Base-by-base conservation (phyloP, 1,140 invertebrate species). In the Solen grandis region DNA sequence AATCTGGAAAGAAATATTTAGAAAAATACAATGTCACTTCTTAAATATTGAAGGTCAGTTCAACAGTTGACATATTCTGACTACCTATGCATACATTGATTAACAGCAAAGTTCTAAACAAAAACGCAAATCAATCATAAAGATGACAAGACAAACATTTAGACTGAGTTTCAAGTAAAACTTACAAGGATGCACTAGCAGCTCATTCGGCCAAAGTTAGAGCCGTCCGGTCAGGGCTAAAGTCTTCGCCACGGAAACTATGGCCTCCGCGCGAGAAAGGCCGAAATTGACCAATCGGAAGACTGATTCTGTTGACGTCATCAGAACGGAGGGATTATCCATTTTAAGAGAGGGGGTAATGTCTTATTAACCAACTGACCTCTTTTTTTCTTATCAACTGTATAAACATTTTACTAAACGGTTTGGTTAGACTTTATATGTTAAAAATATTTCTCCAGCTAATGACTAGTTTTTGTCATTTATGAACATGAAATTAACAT, bases 191-290 rank as follows among this genome's bases (percentile, higher is more conserved):
- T n/a, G 25, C 54, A 60, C 46, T 82, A 82, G 38, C 66, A 59
- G 76, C 70, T 59, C 81, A 85, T 85, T 69, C 76, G 72, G 60
- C 35, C 55, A 72, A 78, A 74, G 35, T 74, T 29, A 29, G 16
- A 16, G 4, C 31, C 13, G n/a, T 25, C 57, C 73, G 22, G 25
- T 2, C 16, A 29, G 33, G 22, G 1, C 41, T 68, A 35, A 78
- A 69, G 63, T 54, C 59, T 52, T 72, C 65, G 77, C 75, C 54
- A n/a, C n/a, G n/a, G 80, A 69, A 82, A 84, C 83, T 36, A 85
- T 78, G 81, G 69, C 59, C 80, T 65, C 77, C 83, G 75, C 38
- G 52, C n/a, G 63, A 62, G 66, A 60, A 46, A 38, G 72, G 63
- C 31, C 14, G 41, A 27, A 60, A 69, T 60, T 65, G 59, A 69